Conservation (phyloP, 2,888 invertebrate species). For the Andrena trimmerana region DNA sequence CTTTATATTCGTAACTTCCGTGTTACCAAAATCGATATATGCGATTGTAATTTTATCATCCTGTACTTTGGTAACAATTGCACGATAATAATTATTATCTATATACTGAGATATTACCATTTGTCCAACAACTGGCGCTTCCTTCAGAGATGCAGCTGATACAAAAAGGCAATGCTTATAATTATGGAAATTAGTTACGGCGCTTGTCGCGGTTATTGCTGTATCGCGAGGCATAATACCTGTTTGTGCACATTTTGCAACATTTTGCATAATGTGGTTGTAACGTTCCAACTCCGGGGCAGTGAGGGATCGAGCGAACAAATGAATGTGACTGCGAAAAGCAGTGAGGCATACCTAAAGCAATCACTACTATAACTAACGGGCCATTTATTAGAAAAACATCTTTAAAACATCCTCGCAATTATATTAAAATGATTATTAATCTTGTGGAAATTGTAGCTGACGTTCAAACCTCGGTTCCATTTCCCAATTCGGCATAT, state of each 20-base stretch:
- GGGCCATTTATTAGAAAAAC: not conserved
- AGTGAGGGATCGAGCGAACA: slow-evolving; percentile 75
- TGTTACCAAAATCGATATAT: slow-evolving; percentile 83
- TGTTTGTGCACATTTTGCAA: slow-evolving; percentile 75
- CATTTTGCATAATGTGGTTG: slow-evolving; percentile 73
- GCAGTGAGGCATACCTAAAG: slow-evolving; percentile 75
- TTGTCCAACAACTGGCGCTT: slow-evolving; percentile 75
- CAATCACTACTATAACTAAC: slow-evolving; percentile 15
- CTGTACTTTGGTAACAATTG: slow-evolving; percentile 74
- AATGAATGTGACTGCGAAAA: slow-evolving; percentile 65
- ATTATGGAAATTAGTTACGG: not conserved
- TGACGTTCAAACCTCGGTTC: slow-evolving; percentile 68
- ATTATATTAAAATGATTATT: not conserved
- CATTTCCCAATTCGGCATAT: slow-evolving; percentile 70
- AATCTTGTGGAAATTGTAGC: slow-evolving; percentile 6
- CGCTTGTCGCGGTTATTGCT: not conserved
- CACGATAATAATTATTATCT: slow-evolving; percentile 81
- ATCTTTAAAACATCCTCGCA: not conserved
- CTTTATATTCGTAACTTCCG: slow-evolving; percentile 67
- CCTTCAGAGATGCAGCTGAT: slow-evolving; percentile 70
- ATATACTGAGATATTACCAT: slow-evolving; percentile 78
- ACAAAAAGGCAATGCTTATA: not conserved
- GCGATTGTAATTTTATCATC: slow-evolving; percentile 68
- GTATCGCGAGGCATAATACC: slow-evolving; percentile 60
- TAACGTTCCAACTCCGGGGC: slow-evolving; percentile 66